Conservation (phyloP, 92 coral and sea anemone species). For the Heliopora coerulea region DNA sequence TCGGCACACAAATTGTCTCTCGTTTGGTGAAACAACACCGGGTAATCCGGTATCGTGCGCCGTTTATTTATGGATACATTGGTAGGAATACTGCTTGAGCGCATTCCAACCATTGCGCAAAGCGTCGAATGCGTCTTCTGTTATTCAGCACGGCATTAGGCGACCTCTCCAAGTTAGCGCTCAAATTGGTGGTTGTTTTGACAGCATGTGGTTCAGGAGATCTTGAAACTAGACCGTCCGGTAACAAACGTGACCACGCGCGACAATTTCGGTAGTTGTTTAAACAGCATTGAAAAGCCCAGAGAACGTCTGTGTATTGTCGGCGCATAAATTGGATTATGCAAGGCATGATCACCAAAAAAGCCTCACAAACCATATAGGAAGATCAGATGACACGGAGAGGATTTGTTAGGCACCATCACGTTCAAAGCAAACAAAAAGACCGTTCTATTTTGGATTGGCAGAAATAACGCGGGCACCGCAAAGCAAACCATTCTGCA, state of each 20-base stretch:
- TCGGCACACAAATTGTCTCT: slow-evolving; percentile 8
- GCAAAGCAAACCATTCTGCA: neutral
- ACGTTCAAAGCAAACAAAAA: neutral
- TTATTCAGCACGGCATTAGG: neutral
- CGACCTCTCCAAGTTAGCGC: neutral
- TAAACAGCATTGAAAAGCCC: neutral
- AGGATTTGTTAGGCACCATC: no score
- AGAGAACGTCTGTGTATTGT: neutral
- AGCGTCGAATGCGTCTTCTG: slow-evolving; percentile 26
- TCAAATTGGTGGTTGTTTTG: neutral
- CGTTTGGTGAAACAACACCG: neutral
- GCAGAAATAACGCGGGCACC: slow-evolving; percentile 9
- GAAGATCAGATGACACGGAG: slow-evolving; percentile 34
- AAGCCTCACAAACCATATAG: neutral
- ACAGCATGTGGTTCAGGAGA: slow-evolving; percentile 9
- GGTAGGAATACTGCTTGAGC: neutral
- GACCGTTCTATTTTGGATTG: neutral
- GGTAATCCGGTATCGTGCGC: no score
- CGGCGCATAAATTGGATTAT: neutral
- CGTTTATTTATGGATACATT: neutral
- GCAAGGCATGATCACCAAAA: neutral
- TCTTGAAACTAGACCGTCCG: slow-evolving; percentile 1
- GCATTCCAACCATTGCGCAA: neutral
- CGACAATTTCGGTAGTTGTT: neutral
- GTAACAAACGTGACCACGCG: neutral